Base-by-base conservation (phyloP, 2,797 vertebrate genomes). In the Scleropages formosus region DNA sequence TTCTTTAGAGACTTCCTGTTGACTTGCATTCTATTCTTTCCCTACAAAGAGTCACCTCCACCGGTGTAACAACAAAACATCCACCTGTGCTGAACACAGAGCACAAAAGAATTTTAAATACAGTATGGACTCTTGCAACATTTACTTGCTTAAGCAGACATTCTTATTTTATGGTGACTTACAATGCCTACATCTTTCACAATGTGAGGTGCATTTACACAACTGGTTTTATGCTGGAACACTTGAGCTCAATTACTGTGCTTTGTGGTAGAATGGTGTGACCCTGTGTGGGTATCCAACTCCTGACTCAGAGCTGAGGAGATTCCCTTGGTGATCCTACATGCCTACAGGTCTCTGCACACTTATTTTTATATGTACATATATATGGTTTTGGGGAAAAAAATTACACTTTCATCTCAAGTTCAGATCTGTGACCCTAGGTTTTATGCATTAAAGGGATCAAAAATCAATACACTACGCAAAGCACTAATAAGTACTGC, bases 1-100 rank as follows among this genome's bases (percentile, higher is more conserved):
- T 76, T 66, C 16, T 27, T 11, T 22, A 46, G 65, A 20, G 74
- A 68, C 24, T 47, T 61, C 74, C 65, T 49, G 58, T 76, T 31
- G 58, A 76, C 74, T 62, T 58, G 4, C 49, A 18, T n/a, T 26
- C 51, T 24, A 67, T 44, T 68, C 53, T 39, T 24, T 51, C 26
- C 24, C 22, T 20, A 72, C 24, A 59, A 72, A 59, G 69, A 51
- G n/a, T 39, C 53, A 15, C 46, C 72, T 47, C 56, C 56, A 49
- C 44, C 16, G 60, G 24, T 13, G 13, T 27, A n/a, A 51, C 53
- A 31, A 60, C 64, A 70, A 69, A 60, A 18, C 56, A 62, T 8
- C 64, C 66, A 51, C 18, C 39, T 44, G 53, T 27, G 24, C 27
- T 59, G 59, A 46, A 39, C 22, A 27, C 16, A 71, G 13, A 16